Evolutionary conservation across 2,113 vertebrate genomes (phyloP).

Genomic region (Ursus arctos): DNA sequence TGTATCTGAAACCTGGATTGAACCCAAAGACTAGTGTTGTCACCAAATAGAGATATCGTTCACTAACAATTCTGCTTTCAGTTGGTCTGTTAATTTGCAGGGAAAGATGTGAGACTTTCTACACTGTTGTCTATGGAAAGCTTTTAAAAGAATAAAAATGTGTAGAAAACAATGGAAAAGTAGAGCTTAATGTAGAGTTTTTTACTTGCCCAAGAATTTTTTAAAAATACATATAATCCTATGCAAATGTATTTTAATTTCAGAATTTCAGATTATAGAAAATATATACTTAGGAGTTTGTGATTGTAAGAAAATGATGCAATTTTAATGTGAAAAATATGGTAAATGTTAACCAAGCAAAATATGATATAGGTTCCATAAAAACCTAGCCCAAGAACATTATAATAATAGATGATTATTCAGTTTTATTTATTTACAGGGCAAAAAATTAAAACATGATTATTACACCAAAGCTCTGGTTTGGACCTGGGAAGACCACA

Average conservation of each 20-base stretch:
- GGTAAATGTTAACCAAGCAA: background rate
- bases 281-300: background rate
- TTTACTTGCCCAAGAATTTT: background rate
- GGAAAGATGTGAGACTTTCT: background rate
- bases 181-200: background rate
- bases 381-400: background rate
- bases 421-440: background rate
- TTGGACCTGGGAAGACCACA: background rate
- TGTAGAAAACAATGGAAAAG: background rate
- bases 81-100: background rate
- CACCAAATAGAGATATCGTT: background rate
- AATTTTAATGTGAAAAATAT: background rate
- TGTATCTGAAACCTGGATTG: background rate
- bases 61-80: background rate
- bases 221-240: background rate
- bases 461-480: background rate
- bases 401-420: background rate
- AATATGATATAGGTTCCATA: background rate
- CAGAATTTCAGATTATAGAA: background rate
- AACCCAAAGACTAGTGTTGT: background rate
- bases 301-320: background rate
- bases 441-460: background rate
- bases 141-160: background rate
- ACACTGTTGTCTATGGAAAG: background rate
- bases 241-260: slow-evolving; percentile 22